A percentile compares a stretch with the other conserved stretches of the same genome.
These are phyloP conservation scores for Setophaga coronata DNA, from an alignment of 2,113 vertebrate species.

Conservation along the genomic window DNA sequence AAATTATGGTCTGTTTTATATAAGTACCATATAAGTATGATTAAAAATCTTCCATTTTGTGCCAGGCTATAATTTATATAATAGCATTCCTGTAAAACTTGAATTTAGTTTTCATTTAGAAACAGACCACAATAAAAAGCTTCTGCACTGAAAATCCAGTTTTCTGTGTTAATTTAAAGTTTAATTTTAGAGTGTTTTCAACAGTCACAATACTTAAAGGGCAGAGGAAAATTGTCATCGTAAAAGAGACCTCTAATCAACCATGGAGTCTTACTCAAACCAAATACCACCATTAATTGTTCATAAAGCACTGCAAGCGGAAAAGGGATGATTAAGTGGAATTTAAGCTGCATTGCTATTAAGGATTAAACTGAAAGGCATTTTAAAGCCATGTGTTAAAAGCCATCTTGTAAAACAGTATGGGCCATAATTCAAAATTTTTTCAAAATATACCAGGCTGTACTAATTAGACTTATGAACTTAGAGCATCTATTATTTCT, in stretches of 20 bases:
- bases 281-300: constrained; percentile 22
- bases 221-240: neutral
- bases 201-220: neutral
- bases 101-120: constrained; percentile 40
- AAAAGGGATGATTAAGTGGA: constrained; percentile 44
- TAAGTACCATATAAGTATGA: neutral
- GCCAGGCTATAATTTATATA: constrained; percentile 18
- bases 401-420: neutral
- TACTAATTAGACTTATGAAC: neutral
- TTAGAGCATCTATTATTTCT: neutral
- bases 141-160: neutral
- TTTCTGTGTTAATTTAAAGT: neutral
- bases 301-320: constrained; percentile 7
- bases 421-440: neutral
- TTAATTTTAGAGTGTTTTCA: constrained; percentile 8
- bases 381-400: constrained; percentile 3
- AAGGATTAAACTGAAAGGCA: constrained; percentile 23
- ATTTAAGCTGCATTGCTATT: constrained; percentile 16
- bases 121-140: constrained; percentile 11
- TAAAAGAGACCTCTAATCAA: constrained; percentile 28
- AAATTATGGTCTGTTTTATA: constrained; percentile 3
- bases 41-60: neutral
- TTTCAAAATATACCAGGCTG: neutral
- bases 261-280: neutral
- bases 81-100: constrained; percentile 40